Percentiles rank a stretch among this genome's conserved stretches.
phyloP scores from a whole-genome alignment of 2,113 vertebrate genomes.

The Boulengeromyrus knoepffleri region DNA sequence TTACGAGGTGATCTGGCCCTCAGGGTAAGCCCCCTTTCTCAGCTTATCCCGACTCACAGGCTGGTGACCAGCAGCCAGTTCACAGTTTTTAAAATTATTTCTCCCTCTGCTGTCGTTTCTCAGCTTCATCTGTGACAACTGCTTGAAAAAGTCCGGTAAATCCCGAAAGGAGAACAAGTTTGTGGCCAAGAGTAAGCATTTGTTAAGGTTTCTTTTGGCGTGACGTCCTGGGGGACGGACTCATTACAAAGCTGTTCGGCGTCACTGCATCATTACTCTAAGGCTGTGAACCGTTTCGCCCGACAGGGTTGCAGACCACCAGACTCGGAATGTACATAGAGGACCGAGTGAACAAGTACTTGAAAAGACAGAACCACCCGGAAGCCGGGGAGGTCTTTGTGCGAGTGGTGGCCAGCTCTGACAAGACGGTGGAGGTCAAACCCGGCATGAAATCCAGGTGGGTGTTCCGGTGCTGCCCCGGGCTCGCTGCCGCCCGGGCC shows the following conservation, averaged over 20 bases:
- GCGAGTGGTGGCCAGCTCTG: slow-evolving; percentile 93
- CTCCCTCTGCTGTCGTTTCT: neutral
- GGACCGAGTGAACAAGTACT: slow-evolving; percentile 94
- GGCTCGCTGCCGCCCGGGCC: too few species aligned
- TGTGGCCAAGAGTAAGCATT: slow-evolving; percentile 85
- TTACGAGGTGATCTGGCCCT: slow-evolving; percentile 96
- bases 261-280: neutral
- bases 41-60: too few species aligned
- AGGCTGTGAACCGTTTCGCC: neutral
- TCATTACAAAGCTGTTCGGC: neutral
- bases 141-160: slow-evolving; percentile 90
- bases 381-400: slow-evolving; percentile 97
- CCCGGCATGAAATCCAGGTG: slow-evolving; percentile 97
- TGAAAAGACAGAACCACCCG: slow-evolving; percentile 93
- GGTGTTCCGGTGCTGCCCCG: neutral
- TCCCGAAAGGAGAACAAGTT: slow-evolving; percentile 97
- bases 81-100: neutral
- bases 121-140: slow-evolving; percentile 97
- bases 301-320: slow-evolving; percentile 80
- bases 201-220: neutral
- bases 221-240: neutral
- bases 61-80: neutral
- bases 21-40: slow-evolving; percentile 68
- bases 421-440: slow-evolving; percentile 95
- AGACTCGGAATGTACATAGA: slow-evolving; percentile 91